Conservation (phyloP, 2,888 invertebrate genomes). For the Andrena bicolor region DNA sequence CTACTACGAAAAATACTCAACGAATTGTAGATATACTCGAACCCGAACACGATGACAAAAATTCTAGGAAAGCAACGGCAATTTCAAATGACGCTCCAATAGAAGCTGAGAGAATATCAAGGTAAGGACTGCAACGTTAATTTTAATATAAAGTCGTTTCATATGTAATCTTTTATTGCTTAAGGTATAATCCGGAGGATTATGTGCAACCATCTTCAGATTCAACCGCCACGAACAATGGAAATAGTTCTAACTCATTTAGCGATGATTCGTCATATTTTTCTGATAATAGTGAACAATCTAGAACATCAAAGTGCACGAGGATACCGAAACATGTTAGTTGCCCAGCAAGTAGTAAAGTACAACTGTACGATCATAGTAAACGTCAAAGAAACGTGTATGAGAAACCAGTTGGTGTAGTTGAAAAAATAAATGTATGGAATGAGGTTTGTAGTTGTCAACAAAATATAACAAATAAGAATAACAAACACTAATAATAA, state of each 20-base stretch:
- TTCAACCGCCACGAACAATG: conserved; percentile 58
- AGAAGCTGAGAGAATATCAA: conserved; percentile 75
- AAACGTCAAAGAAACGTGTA: conserved; percentile 77
- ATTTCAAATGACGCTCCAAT: conserved; percentile 64
- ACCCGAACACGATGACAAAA: conserved; percentile 40
- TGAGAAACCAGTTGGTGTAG: conserved; percentile 76
- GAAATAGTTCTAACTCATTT: conserved; percentile 73
- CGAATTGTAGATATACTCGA: conserved; percentile 3
- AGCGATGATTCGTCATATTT: conserved; percentile 83
- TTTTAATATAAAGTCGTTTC: neutral
- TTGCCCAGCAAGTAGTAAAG: conserved; percentile 72
- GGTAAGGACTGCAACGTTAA: conserved; percentile 61
- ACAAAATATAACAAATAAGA: neutral
- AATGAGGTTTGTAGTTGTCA: conserved; percentile 72
- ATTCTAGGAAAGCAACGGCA: conserved; percentile 67
- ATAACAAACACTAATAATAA: neutral
- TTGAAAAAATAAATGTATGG: conserved; percentile 77
- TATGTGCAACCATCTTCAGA: conserved; percentile 77
- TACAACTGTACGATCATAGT: conserved; percentile 79
- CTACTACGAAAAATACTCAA: neutral
- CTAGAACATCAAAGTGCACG: conserved; percentile 17
- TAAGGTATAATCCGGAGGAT: conserved; percentile 80
- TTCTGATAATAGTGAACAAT: conserved; percentile 73
- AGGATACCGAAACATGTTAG: conserved; percentile 67
- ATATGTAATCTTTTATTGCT: conserved; percentile 39